phyloP scores from a whole-genome alignment of 2,888 invertebrate genomes.

The Sesia apiformis region DNA sequence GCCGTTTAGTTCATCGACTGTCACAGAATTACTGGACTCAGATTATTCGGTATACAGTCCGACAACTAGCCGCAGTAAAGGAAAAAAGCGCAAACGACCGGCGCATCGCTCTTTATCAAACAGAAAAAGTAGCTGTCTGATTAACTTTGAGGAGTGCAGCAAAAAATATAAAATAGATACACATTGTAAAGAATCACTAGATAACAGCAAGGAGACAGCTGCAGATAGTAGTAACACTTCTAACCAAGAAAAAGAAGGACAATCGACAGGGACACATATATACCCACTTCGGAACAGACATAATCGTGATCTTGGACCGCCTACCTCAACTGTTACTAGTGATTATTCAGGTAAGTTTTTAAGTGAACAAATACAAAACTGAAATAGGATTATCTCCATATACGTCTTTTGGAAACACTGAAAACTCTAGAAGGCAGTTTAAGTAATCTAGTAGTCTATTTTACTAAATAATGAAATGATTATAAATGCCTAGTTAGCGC shows the following conservation, averaged over 20 bases:
- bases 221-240: slow-evolving; percentile 29
- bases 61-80: slow-evolving; percentile 52
- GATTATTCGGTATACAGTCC: slow-evolving; percentile 69
- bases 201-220: slow-evolving; percentile 29
- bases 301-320: slow-evolving; percentile 44
- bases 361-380: background rate
- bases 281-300: slow-evolving; percentile 46
- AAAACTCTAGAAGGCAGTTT: too few relatives aligned
- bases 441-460: too few relatives aligned
- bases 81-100: slow-evolving; percentile 64
- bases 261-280: slow-evolving; percentile 21
- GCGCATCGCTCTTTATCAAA: slow-evolving; percentile 53
- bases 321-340: slow-evolving; percentile 50
- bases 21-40: slow-evolving; percentile 63
- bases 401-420: too few relatives aligned
- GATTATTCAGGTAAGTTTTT: slow-evolving; percentile 47
- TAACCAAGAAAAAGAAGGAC: slow-evolving; percentile 41
- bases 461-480: too few relatives aligned
- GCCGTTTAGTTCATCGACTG: slow-evolving; percentile 66
- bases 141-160: slow-evolving; percentile 50
- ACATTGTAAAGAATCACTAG: slow-evolving; percentile 44
- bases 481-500: background rate
- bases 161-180: slow-evolving; percentile 73
- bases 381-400: too few relatives aligned
- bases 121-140: slow-evolving; percentile 46